Evolutionary conservation across 2,113 vertebrate genomes (phyloP).

Genomic region (Prochilodus magdalenae): DNA sequence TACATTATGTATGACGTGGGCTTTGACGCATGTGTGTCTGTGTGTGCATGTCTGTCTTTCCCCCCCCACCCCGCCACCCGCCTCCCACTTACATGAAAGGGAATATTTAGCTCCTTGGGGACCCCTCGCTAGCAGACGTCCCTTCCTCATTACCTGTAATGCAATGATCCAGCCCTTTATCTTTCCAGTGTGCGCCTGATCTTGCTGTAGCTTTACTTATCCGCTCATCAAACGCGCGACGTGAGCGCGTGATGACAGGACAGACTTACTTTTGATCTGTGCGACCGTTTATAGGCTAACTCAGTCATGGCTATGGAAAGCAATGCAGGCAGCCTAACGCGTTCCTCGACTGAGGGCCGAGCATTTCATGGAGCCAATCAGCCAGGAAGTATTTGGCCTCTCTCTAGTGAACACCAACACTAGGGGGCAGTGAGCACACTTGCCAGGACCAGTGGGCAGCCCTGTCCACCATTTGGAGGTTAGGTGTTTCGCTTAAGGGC

Average conservation of each 20-base stretch:
- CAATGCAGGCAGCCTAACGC: neutral
- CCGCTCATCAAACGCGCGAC: conserved; percentile 38
- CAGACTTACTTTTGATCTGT: conserved; percentile 28
- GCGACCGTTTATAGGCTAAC: conserved; percentile 9
- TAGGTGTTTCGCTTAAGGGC: no score
- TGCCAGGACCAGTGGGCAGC: no score
- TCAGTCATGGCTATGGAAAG: no score
- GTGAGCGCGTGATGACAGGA: conserved; percentile 29
- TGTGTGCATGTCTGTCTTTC: neutral
- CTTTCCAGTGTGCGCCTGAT: conserved; percentile 9
- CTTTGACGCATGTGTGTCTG: conserved; percentile 62
- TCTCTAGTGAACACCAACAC: no score
- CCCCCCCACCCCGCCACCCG: no score
- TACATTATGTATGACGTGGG: conserved; percentile 71
- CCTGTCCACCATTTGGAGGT: no score
- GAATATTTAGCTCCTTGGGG: conserved; percentile 44
- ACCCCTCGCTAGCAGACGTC: conserved; percentile 30
- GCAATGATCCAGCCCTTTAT: conserved; percentile 27
- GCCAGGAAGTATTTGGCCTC: neutral
- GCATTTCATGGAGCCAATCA: neutral
- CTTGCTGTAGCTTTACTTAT: conserved; percentile 40
- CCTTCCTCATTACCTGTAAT: conserved; percentile 38
- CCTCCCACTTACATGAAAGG: conserved; percentile 48
- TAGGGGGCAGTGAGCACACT: no score
- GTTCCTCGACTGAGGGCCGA: neutral